A percentile compares a stretch with the other conserved stretches of the same genome.
These are phyloP conservation scores for Fabriciana adippe DNA, from an alignment of 2,888 invertebrate genomes.

Conservation along the genomic window DNA sequence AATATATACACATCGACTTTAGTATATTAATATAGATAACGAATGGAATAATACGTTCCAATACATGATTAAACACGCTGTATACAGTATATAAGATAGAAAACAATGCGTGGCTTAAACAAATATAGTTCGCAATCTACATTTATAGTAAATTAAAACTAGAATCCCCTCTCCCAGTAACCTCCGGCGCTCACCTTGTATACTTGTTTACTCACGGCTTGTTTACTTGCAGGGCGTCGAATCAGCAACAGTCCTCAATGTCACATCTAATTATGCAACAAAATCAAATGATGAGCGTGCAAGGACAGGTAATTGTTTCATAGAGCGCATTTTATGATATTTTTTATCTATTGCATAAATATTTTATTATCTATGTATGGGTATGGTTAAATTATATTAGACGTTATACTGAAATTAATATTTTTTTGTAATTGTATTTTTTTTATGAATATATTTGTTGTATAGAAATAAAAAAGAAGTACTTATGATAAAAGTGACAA, in stretches of 20 bases:
- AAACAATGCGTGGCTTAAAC: neutral
- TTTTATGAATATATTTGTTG: no score
- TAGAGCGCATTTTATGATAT: neutral
- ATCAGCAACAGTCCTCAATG: slow-evolving; percentile 78
- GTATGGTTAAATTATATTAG: no score
- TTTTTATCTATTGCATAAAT: neutral
- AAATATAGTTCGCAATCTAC: neutral
- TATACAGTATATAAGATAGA: neutral
- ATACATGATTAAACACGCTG: no score
- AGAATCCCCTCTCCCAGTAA: slow-evolving; percentile 19
- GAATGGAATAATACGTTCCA: no score
- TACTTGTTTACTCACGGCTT: slow-evolving; percentile 31
- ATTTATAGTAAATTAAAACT: slow-evolving; percentile 9
- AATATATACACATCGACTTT: no score
- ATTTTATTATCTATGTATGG: no score
- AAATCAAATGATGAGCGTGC: slow-evolving; percentile 79
- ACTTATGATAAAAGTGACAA: no score
- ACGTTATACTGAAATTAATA: no score
- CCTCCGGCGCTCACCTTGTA: slow-evolving; percentile 36
- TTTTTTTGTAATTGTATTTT: no score
- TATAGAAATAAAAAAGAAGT: no score
- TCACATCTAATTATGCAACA: slow-evolving; percentile 79
- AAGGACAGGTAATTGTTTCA: slow-evolving; percentile 67
- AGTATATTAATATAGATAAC: no score
- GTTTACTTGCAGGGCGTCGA: slow-evolving; percentile 60